Evolutionary conservation across 2,113 vertebrate species (phyloP).

Genomic region (Thomomys bottae): DNA sequence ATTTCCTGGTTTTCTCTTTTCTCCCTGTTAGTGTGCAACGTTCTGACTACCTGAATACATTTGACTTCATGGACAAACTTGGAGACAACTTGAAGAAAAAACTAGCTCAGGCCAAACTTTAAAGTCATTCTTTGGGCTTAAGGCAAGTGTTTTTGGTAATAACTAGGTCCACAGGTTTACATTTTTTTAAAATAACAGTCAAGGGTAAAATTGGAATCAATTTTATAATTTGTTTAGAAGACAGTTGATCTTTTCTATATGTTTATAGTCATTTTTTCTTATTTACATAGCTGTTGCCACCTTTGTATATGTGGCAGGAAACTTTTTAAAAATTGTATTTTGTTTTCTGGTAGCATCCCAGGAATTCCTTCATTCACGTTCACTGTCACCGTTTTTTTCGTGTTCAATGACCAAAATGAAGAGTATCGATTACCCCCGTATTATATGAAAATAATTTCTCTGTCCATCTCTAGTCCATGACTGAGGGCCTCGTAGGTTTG

Average conservation of each 20-base stretch:
- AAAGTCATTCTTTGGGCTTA: conserved; percentile 70
- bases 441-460: not conserved
- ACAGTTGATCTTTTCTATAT: conserved; percentile 75
- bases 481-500: not conserved
- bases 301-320: conserved; percentile 60
- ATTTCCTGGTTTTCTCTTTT: conserved; percentile 52
- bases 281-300: conserved; percentile 35
- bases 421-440: not conserved
- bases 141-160: conserved; percentile 23
- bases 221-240: conserved; percentile 65
- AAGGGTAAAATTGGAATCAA: conserved; percentile 76
- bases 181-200: conserved; percentile 71
- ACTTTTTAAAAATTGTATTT: not conserved
- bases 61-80: conserved; percentile 98
- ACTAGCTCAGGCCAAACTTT: conserved; percentile 91
- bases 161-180: conserved; percentile 69
- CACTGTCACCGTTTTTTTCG: conserved; percentile 41
- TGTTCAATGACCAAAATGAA: conserved; percentile 70
- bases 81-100: conserved; percentile 95
- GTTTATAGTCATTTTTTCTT: conserved; percentile 75
- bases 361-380: conserved; percentile 39
- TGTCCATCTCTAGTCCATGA: not conserved
- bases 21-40: conserved; percentile 87
- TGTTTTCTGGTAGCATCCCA: conserved; percentile 57
- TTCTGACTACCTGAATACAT: conserved; percentile 96